These are phyloP conservation scores for Lathronympha strigana DNA, from an alignment of 2,888 invertebrate genomes.

Conservation along the genomic window DNA sequence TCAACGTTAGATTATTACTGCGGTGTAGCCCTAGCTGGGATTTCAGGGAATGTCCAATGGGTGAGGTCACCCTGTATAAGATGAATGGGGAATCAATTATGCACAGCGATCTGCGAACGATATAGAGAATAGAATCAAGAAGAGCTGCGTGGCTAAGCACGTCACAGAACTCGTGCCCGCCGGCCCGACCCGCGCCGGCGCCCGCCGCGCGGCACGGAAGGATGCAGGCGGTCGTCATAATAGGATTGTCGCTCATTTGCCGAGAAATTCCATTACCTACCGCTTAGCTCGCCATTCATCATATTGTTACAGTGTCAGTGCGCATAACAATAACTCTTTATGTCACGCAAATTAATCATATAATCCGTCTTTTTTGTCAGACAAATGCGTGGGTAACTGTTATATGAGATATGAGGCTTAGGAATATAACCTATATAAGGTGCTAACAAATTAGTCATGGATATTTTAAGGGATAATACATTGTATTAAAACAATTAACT, in stretches of 20 bases:
- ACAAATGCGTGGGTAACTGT: neutral
- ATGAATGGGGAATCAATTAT: neutral
- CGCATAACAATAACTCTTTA: constrained; percentile 19
- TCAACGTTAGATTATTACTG: too few species aligned
- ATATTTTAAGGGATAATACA: too few species aligned
- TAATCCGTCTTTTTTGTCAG: constrained; percentile 12
- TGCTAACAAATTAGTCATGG: too few species aligned
- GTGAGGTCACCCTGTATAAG: too few species aligned
- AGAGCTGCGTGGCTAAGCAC: constrained; percentile 35
- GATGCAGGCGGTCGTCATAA: constrained; percentile 40
- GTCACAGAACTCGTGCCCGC: constrained; percentile 25
- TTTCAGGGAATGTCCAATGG: too few species aligned
- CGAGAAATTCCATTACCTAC: constrained; percentile 43
- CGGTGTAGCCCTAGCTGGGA: too few species aligned
- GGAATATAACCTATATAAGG: too few species aligned
- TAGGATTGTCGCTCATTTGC: constrained; percentile 44
- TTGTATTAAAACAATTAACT: too few species aligned
- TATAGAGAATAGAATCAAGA: constrained; percentile 47
- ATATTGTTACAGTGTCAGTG: constrained; percentile 26
- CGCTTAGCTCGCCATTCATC: constrained; percentile 36
- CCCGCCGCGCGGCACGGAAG: constrained; percentile 24
- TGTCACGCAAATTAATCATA: constrained; percentile 9
- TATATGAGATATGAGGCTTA: neutral
- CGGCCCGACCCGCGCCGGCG: neutral
- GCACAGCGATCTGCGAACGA: constrained; percentile 44